A percentile compares a stretch with the other conserved stretches of the same genome.
Evolutionary conservation across 2,888 invertebrate genomes (phyloP).

Genomic region (Allacma fusca): DNA sequence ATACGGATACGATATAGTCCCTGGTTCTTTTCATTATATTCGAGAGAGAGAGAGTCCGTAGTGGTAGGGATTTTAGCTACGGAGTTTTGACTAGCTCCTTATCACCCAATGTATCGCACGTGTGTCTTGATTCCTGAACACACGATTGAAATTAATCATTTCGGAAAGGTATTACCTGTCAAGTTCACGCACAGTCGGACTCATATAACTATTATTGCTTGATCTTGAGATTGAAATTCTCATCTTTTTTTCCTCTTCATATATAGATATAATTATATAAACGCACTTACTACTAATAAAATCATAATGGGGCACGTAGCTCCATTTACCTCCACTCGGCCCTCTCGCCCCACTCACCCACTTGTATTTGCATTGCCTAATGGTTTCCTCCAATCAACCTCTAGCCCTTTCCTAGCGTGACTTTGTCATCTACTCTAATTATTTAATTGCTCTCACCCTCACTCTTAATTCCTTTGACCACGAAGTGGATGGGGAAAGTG

Average conservation of each 20-base stretch:
- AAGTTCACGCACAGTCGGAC: constrained; percentile 48
- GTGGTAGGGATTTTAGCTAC: neutral
- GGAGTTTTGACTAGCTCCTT: constrained; percentile 27
- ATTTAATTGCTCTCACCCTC: too few species aligned
- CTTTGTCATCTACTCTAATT: neutral
- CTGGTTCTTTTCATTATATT: neutral
- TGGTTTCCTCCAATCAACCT: neutral
- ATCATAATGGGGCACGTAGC: neutral
- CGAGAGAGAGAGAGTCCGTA: constrained; percentile 22
- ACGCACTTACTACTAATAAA: neutral
- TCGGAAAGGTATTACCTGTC: constrained; percentile 52
- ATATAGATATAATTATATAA: neutral
- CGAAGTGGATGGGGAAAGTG: too few species aligned
- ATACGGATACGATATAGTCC: neutral
- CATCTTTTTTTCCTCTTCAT: constrained; percentile 3
- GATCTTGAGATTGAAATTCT: constrained; percentile 22
- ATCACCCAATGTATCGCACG: constrained; percentile 52
- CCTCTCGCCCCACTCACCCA: neutral
- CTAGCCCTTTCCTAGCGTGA: neutral
- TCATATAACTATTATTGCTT: constrained; percentile 41
- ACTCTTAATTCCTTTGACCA: neutral
- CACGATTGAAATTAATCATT: constrained; percentile 57
- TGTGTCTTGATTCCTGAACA: constrained; percentile 53
- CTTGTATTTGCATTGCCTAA: neutral
- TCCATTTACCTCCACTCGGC: neutral